Conservation (phyloP, 2,888 invertebrate genomes). For the Nomada flava region DNA sequence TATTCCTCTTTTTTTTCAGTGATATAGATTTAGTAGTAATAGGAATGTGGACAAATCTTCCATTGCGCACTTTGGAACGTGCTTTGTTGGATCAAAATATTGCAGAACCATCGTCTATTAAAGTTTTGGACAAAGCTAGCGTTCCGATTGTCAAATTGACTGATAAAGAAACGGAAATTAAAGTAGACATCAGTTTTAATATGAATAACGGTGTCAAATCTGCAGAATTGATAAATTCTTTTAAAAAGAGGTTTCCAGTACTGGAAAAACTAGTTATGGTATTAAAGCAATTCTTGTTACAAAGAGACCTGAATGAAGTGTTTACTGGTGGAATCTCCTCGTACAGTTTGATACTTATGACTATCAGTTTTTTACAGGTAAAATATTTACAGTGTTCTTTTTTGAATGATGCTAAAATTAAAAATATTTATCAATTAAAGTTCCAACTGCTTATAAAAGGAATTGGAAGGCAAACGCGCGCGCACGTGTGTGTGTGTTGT, state of each 20-base stretch:
- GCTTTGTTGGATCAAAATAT: slow-evolving; percentile 95
- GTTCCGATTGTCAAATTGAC: slow-evolving; percentile 99
- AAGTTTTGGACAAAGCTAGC: slow-evolving; percentile 98
- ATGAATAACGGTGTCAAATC: slow-evolving; percentile 99
- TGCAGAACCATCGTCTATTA: slow-evolving; percentile 95
- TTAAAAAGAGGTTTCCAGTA: slow-evolving; percentile 94
- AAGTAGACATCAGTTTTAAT: slow-evolving; percentile 99
- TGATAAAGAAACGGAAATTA: slow-evolving; percentile 92
- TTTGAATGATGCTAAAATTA: not conserved
- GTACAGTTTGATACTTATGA: slow-evolving; percentile 99
- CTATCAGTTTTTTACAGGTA: slow-evolving; percentile 97
- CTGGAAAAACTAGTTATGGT: slow-evolving; percentile 98
- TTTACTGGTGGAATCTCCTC: slow-evolving; percentile 99
- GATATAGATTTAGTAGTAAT: slow-evolving; percentile 88
- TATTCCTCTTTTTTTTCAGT: slow-evolving; percentile 82
- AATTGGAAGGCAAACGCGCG: no score
- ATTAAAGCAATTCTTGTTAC: slow-evolving; percentile 98
- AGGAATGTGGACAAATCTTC: slow-evolving; percentile 96
- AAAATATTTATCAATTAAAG: not conserved
- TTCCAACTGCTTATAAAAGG: not conserved
- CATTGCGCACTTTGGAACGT: slow-evolving; percentile 95
- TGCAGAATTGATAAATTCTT: slow-evolving; percentile 97
- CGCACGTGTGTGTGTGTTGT: no score
- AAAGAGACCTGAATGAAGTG: slow-evolving; percentile 99
- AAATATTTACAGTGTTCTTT: slow-evolving; percentile 43